Evolutionary conservation across 2,113 vertebrate genomes (phyloP).

Genomic region (Thamnophis sirtalis): DNA sequence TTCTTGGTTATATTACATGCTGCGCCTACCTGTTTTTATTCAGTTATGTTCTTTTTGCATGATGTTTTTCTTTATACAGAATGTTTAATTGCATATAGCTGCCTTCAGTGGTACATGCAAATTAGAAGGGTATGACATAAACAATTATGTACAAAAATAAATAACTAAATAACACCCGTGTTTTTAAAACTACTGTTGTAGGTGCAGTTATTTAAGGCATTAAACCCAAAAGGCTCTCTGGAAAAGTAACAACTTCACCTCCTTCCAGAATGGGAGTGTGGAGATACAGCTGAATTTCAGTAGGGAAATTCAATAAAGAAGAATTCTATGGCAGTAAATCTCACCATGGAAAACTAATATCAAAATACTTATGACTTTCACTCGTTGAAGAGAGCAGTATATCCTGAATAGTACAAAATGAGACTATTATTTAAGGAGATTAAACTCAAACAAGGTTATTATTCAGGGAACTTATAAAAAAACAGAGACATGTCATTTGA

Average conservation of each 20-base stretch:
- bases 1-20: background rate
- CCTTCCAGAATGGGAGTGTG: background rate
- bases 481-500: background rate
- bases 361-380: background rate
- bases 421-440: background rate
- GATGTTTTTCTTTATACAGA: background rate
- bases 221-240: background rate
- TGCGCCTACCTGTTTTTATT: background rate
- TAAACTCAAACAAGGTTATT: background rate
- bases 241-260: background rate
- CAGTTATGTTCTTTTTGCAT: background rate
- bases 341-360: background rate
- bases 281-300: background rate
- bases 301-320: background rate
- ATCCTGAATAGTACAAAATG: background rate
- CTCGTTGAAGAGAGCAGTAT: background rate
- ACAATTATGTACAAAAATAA: background rate
- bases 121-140: background rate
- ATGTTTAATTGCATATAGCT: background rate
- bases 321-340: background rate
- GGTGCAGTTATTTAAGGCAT: background rate
- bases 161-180: background rate
- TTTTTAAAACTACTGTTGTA: background rate
- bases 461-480: background rate
- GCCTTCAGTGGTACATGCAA: background rate